phyloP scores from a whole-genome alignment of 2,888 invertebrate genomes.

The Cybosia mesomella region DNA sequence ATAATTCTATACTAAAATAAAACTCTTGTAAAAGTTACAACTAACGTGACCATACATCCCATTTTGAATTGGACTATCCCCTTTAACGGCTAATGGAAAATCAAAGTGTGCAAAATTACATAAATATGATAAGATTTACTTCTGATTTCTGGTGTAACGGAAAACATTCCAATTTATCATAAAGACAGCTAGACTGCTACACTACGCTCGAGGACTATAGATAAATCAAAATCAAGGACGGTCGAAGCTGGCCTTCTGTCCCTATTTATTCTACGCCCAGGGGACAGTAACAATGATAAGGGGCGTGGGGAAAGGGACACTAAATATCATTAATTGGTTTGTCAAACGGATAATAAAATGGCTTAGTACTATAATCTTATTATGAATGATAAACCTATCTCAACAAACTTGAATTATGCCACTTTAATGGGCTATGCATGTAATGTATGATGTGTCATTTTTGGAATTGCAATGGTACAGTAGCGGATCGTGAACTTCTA shows the following conservation, averaged over 20 bases:
- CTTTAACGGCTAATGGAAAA: too few relatives aligned
- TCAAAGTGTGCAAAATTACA: neutral
- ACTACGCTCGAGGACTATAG: neutral
- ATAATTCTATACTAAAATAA: neutral
- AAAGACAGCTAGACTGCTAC: neutral
- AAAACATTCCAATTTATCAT: constrained; percentile 2
- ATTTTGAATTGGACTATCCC: too few relatives aligned
- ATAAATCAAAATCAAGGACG: constrained; percentile 4
- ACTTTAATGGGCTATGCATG: neutral
- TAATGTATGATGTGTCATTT: neutral
- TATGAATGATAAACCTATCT: neutral
- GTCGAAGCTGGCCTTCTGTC: constrained; percentile 1
- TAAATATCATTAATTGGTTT: constrained; percentile 2
- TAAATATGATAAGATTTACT: neutral
- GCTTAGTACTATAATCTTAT: constrained; percentile 1
- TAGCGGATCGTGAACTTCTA: too few relatives aligned
- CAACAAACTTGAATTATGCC: neutral
- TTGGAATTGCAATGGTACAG: neutral
- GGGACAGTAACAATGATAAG: neutral
- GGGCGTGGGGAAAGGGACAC: neutral
- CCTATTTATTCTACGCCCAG: neutral
- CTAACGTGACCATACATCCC: too few relatives aligned
- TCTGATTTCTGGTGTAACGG: neutral
- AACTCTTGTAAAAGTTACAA: neutral
- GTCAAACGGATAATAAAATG: constrained; percentile 4